A percentile compares a stretch with the other conserved stretches of the same genome.
Conservation (phyloP, 2,797 vertebrate genomes). For the Lagodon rhomboides region DNA sequence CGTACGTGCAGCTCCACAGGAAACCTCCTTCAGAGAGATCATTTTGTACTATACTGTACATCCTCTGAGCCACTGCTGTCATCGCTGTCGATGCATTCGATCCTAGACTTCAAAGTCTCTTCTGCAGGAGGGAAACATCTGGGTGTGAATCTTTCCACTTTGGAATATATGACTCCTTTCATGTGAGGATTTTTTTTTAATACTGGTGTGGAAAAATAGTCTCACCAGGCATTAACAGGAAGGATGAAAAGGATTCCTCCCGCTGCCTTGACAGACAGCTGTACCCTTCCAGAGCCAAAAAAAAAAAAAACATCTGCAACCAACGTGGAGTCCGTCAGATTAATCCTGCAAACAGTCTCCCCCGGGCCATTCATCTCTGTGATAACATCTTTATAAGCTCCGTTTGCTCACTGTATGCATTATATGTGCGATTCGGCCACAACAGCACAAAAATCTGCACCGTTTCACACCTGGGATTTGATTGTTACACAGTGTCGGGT, state of each 20-base stretch:
- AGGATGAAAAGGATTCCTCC: slow-evolving; percentile 53
- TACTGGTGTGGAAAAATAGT: slow-evolving; percentile 61
- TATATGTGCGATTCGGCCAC: slow-evolving; percentile 9
- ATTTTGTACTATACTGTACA: slow-evolving; percentile 29
- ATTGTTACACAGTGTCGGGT: not conserved
- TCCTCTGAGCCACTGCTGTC: slow-evolving; percentile 57
- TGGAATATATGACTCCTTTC: slow-evolving; percentile 54
- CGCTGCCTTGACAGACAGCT: slow-evolving; percentile 47
- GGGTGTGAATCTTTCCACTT: slow-evolving; percentile 48
- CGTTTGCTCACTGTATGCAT: not conserved
- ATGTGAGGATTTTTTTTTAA: slow-evolving; percentile 36
- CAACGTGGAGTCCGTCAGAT: slow-evolving; percentile 25
- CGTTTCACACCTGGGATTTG: slow-evolving; percentile 9
- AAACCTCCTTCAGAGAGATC: slow-evolving; percentile 29
- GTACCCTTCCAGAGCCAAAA: slow-evolving; percentile 26
- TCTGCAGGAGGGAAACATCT: slow-evolving; percentile 70
- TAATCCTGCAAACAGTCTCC: slow-evolving; percentile 20
- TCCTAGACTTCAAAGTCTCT: slow-evolving; percentile 30
- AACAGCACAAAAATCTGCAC: not conserved
- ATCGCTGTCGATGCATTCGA: slow-evolving; percentile 23
- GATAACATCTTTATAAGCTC: slow-evolving; percentile 27
- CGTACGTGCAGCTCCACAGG: slow-evolving; percentile 9
- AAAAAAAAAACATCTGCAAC: slow-evolving; percentile 34
- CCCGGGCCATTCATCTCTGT: slow-evolving; percentile 9
- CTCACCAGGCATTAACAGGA: slow-evolving; percentile 54